These are phyloP conservation scores for Indicator maculatus DNA, from an alignment of 2,113 vertebrate species.

Conservation along the genomic window DNA sequence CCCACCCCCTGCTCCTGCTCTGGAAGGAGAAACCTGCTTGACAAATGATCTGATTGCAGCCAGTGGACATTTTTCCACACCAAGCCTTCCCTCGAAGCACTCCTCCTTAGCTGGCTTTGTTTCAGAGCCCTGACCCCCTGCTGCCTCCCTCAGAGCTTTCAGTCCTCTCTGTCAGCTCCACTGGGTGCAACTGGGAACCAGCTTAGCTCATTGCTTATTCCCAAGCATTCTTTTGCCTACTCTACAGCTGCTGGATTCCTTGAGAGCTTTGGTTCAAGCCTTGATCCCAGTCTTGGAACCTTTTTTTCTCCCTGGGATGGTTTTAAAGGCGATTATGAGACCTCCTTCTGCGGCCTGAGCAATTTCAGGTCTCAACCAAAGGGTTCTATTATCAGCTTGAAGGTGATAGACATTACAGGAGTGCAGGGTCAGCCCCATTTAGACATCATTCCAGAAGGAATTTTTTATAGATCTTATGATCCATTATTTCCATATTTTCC, in stretches of 20 bases:
- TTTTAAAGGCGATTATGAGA: slow-evolving; percentile 35
- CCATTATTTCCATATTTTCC: slow-evolving; percentile 37
- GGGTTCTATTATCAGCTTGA: slow-evolving; percentile 34
- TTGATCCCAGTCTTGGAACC: slow-evolving; percentile 17
- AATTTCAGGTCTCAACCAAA: slow-evolving; percentile 30
- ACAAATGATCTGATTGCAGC: slow-evolving; percentile 36
- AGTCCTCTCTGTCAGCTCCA: background rate
- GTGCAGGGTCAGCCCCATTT: background rate
- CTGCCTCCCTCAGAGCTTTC: background rate
- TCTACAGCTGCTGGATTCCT: slow-evolving; percentile 57
- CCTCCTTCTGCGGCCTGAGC: slow-evolving; percentile 14
- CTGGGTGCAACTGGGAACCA: slow-evolving; percentile 34
- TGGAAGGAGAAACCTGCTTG: background rate
- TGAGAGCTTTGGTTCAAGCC: slow-evolving; percentile 27
- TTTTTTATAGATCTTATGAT: slow-evolving; percentile 15
- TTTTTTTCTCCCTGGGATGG: slow-evolving; percentile 45
- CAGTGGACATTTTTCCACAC: background rate
- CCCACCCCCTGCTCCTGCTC: background rate
- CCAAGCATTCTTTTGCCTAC: slow-evolving; percentile 39
- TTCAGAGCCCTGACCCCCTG: background rate
- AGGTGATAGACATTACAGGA: slow-evolving; percentile 38
- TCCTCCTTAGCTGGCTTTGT: background rate
- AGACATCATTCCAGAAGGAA: slow-evolving; percentile 20
- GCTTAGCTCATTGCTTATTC: slow-evolving; percentile 57
- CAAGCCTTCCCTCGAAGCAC: background rate